Conservation (phyloP, 2,797 vertebrate species). For the Orientallactaga sibirica region DNA sequence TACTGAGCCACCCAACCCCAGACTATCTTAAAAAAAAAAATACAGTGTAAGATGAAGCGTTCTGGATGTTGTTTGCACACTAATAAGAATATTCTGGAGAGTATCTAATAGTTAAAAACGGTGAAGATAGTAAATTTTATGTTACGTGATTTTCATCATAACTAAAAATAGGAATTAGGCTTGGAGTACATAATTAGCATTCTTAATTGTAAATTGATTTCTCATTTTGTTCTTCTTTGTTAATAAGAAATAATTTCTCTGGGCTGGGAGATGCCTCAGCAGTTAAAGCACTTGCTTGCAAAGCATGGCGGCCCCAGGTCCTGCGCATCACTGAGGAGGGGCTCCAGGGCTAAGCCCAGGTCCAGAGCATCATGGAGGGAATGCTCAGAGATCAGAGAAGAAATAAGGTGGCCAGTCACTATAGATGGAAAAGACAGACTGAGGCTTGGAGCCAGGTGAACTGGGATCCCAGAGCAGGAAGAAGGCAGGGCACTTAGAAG, state of each 20-base stretch:
- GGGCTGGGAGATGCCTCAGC: background rate
- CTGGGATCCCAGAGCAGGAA: background rate
- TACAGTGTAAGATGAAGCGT: background rate
- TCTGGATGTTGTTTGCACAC: background rate
- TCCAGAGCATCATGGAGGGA: background rate
- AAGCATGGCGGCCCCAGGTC: no score
- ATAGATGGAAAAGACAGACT: background rate
- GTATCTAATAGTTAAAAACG: background rate
- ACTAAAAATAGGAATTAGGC: constrained; percentile 32
- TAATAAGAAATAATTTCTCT: constrained; percentile 17
- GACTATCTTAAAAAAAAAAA: background rate
- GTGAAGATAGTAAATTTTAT: background rate
- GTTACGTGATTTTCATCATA: background rate
- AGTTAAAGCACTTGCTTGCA: background rate
- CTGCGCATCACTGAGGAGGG: no score
- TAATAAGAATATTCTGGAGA: background rate
- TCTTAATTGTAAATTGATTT: constrained; percentile 24
- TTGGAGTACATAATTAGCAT: background rate
- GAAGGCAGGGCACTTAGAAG: background rate
- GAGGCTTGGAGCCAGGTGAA: background rate
- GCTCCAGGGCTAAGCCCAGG: background rate
- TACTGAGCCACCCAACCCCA: no score
- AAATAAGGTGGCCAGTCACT: background rate
- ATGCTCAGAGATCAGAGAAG: background rate
- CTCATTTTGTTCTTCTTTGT: constrained; percentile 14